These are phyloP conservation scores for Nannoperca obscura DNA, from an alignment of 2,797 vertebrate genomes.

Conservation along the genomic window DNA sequence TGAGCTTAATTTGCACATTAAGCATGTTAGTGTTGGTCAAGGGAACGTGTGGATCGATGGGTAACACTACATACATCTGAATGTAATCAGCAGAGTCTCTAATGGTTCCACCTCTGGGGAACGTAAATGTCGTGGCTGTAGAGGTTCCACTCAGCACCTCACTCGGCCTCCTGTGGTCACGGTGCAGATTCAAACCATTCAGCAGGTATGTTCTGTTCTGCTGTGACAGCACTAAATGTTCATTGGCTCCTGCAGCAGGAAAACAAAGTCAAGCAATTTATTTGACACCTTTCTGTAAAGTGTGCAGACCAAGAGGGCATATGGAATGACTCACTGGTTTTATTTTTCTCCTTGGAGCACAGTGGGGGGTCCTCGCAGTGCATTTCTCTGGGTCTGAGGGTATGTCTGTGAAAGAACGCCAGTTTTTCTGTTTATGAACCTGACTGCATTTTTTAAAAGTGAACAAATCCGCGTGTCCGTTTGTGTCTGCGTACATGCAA, in stretches of 20 bases:
- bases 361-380: slow-evolving; percentile 60
- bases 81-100: neutral
- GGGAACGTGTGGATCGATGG: neutral
- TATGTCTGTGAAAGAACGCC: slow-evolving; percentile 48
- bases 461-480: slow-evolving; percentile 41
- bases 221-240: slow-evolving; percentile 31
- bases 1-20: neutral
- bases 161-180: neutral
- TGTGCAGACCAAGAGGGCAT: slow-evolving; percentile 49
- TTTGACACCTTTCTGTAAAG: slow-evolving; percentile 53
- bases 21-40: neutral
- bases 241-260: slow-evolving; percentile 29
- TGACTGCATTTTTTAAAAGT: slow-evolving; percentile 56
- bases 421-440: slow-evolving; percentile 67
- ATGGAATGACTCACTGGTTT: slow-evolving; percentile 63
- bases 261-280: slow-evolving; percentile 37
- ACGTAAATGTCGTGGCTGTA: neutral
- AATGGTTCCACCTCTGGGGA: neutral
- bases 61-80: neutral
- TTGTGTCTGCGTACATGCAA: slow-evolving; percentile 24
- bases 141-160: neutral
- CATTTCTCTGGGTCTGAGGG: slow-evolving; percentile 64
- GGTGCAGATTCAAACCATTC: neutral
- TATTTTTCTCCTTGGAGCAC: slow-evolving; percentile 49
- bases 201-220: neutral